Evolutionary conservation across 2,113 vertebrate genomes (phyloP), one percentile per base, ranked within the genome.

Genomic region (Chinchilla lanigera): DNA sequence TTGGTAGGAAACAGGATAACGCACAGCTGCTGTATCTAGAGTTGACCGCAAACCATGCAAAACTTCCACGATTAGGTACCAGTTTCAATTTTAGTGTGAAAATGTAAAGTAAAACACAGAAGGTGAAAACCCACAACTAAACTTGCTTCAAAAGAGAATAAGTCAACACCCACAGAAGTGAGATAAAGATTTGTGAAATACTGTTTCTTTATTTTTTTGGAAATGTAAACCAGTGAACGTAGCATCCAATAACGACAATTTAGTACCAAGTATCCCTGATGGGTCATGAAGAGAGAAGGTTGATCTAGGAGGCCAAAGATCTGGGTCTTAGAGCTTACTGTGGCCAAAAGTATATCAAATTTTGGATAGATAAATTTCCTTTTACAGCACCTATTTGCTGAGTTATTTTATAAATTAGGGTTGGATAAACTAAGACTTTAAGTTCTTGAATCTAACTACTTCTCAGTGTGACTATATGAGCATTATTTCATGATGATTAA

Each of bases 121-220:
- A 90, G 94, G 92, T 94, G 38, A 97, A 97, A 97, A 92, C 71
- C 88, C 81, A 78, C n/a, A 75, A 78, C 71, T 92, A 89, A 93
- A 60, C n/a, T 61, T 82, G 13, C 35, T 77, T 44, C 54, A n/a
- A 88, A 81, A 91, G 47, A 67, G 20, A 73, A 75, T 33, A 56
- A 13, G 83, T 86, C 13, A 69, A n/a, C 33, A 35, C 44, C 14
- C n/a, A 85, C 52, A 73, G 67, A 95, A 95, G 26, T 58, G 47
- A 96, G 92, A 89, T 28, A 50, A 86, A 86, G 50, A 78, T 89
- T 54, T 96, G 85, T 41, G 80, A 63, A 78, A 92, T 33, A 52
- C 22, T 4, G 2, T 47, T 92, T 86, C 35, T 86, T 28, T 87
- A 97, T 93, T 5, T 63, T 63, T 69, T 82, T 85, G 69, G 33